phyloP scores from a whole-genome alignment of 37 sponge, comb jelly and placozoan genomes.

The Geodia barretti region DNA sequence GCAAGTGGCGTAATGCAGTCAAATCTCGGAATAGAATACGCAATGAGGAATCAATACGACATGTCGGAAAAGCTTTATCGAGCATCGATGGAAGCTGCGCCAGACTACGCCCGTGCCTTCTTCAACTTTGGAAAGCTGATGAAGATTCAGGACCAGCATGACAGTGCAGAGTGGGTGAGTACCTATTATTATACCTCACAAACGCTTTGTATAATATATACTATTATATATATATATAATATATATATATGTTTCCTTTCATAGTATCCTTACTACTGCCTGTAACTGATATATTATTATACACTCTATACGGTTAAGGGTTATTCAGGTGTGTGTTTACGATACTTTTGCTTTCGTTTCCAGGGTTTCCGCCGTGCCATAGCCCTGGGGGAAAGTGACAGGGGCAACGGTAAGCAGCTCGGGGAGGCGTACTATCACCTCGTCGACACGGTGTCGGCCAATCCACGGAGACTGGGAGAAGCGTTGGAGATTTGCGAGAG shows the following conservation, averaged over 20 bases:
- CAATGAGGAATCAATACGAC: slow-evolving; percentile 35
- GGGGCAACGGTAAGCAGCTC: background rate
- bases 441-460: background rate
- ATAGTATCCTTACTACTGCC: too few relatives aligned
- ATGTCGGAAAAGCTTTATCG: slow-evolving; percentile 71
- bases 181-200: background rate
- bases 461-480: slow-evolving; percentile 8
- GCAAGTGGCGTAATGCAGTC: slow-evolving; percentile 46
- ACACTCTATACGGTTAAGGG: too few relatives aligned
- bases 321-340: too few relatives aligned
- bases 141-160: slow-evolving; percentile 49
- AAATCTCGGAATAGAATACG: slow-evolving; percentile 86
- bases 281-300: too few relatives aligned
- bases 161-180: slow-evolving; percentile 76
- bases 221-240: background rate
- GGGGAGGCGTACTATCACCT: slow-evolving; percentile 15
- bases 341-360: background rate
- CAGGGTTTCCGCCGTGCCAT: slow-evolving; percentile 36
- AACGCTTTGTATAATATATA: too few relatives aligned
- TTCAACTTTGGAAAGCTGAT: slow-evolving; percentile 82
- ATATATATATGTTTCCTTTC: background rate
- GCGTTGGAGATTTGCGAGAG: slow-evolving; percentile 3
- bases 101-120: slow-evolving; percentile 64
- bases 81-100: slow-evolving; percentile 46
- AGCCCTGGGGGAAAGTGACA: background rate